Evolutionary conservation across 2,797 vertebrate species (phyloP).

Genomic region (Zalophus californianus): DNA sequence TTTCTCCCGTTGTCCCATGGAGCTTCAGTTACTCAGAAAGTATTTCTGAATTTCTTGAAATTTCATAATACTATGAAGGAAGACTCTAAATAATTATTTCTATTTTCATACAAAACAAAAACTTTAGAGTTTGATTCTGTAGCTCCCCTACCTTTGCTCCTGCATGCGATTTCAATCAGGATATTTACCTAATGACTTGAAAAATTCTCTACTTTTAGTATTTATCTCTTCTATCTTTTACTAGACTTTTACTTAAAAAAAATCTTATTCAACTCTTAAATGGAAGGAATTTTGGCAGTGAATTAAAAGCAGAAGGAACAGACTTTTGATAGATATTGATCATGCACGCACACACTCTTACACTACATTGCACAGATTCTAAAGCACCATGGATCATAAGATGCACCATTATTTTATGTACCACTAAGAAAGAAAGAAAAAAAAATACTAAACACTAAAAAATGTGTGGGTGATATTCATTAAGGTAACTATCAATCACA

Average conservation of each 20-base stretch:
- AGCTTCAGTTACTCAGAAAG: background rate
- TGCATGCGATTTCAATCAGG: background rate
- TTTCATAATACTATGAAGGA: background rate
- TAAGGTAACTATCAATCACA: slow-evolving; percentile 9
- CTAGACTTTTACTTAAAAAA: background rate
- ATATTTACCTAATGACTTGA: background rate
- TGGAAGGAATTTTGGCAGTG: background rate
- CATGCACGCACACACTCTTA: background rate
- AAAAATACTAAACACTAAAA: background rate
- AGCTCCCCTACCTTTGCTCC: background rate
- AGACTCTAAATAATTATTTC: slow-evolving; percentile 1
- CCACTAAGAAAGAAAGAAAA: background rate
- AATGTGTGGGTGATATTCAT: background rate
- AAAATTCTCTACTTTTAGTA: background rate
- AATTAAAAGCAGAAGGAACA: background rate
- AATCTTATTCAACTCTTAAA: background rate
- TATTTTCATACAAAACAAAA: background rate
- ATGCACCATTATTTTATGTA: background rate
- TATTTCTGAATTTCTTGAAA: background rate
- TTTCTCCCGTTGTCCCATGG: background rate
- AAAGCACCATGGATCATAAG: background rate
- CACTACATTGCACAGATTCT: background rate
- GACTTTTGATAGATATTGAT: background rate
- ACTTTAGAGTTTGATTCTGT: background rate
- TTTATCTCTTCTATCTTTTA: background rate